phyloP scores from a whole-genome alignment of 2,113 vertebrate genomes.

The Willisornis vidua region DNA sequence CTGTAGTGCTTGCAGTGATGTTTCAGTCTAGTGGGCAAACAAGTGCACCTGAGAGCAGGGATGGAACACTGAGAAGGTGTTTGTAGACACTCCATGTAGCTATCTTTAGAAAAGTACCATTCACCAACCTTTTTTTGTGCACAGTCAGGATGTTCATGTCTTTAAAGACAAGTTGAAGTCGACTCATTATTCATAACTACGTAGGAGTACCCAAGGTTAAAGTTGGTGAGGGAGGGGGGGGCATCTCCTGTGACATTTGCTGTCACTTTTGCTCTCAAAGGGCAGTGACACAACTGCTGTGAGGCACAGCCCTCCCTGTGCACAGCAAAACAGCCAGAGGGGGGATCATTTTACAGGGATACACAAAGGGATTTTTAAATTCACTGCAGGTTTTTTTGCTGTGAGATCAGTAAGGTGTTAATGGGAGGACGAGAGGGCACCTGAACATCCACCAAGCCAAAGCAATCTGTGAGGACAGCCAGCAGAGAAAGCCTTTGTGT shows the following conservation, averaged over 20 bases:
- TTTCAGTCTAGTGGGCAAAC: neutral
- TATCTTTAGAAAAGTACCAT: neutral
- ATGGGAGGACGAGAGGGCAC: neutral
- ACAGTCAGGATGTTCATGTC: neutral
- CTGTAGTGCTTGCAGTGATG: neutral
- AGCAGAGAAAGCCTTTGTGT: neutral
- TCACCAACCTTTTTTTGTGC: neutral
- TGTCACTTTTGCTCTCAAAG: neutral
- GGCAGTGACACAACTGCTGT: neutral
- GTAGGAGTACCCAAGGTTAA: neutral
- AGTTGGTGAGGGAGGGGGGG: neutral
- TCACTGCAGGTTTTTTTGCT: neutral
- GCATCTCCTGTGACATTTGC: neutral
- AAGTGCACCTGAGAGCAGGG: neutral
- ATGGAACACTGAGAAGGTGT: neutral
- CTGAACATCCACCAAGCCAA: neutral
- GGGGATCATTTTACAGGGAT: neutral
- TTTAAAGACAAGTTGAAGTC: neutral
- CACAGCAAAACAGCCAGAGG: neutral
- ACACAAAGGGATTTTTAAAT: neutral
- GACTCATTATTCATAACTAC: rapidly evolving
- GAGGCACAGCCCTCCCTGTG: neutral
- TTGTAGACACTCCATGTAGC: neutral
- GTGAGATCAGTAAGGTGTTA: neutral
- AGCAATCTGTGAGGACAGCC: neutral